Base-by-base conservation (phyloP, 1,140 invertebrate species). In the Oscheius sp. region DNA sequence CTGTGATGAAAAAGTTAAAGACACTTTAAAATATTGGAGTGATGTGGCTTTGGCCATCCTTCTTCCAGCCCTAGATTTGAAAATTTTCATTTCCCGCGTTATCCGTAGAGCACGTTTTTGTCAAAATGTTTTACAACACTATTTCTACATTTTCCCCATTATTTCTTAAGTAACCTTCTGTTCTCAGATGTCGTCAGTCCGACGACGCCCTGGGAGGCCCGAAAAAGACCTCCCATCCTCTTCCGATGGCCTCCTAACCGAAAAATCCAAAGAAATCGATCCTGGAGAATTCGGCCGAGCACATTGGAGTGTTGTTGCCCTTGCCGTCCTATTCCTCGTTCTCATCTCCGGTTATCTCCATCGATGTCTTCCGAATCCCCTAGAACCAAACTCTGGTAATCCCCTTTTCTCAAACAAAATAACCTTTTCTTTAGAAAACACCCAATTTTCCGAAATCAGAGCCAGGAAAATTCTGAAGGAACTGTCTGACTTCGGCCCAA, bases 361-460 rank as follows among this genome's bases (percentile, higher is more conserved):
- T 35, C 63, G 52, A 52, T 72, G 73, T 45, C 29, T 75, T 3
- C 73, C 73, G 23, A 42, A 42, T 32, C 73, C 73, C 28, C 49
- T 64, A 36, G 52, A 68, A 26, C 68, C 73, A 10, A 74, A 74
- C 29, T 18, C 32, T 73, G 73, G 73, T 75, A 4, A 52, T 31
- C 3, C 20, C 18, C 18, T 28, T 13, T 69, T 3, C 18, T 0
- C 32, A 1, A 28, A 18, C 3, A 42, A 68, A 29, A 2, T n/a
- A 29, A 0, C n/a, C 31, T 15, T 10, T 2, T 26, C 58, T 75
- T 18, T 46, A 76, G 75, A 74, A 36, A 66, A 76, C 35, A 55
- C 64, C 31, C 52, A 62, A 38, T 77, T 77, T 34, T 77, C 74
- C 4, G 76, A 77, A 29, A 64, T 46, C 2, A 31, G 76, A 34